Conservation (phyloP, 1,140 invertebrate genomes). For the Zeugodacus cucurbitae region DNA sequence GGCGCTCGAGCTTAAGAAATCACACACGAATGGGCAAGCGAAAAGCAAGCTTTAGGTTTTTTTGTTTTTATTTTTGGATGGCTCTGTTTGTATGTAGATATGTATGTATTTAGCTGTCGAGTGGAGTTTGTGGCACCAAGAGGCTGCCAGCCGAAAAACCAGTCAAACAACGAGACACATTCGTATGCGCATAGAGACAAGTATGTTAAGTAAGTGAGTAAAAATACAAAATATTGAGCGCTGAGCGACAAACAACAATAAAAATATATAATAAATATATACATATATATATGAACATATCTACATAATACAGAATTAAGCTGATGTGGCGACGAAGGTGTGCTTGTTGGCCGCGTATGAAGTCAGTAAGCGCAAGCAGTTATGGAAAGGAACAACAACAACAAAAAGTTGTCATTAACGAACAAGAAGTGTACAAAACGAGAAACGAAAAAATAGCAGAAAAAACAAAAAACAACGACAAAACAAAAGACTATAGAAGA, state of each 20-base stretch:
- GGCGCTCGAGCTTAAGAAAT: background rate
- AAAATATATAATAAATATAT: background rate
- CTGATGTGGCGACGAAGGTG: background rate
- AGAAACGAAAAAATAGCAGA: background rate
- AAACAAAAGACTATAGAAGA: background rate
- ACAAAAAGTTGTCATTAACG: background rate
- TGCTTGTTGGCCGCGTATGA: background rate
- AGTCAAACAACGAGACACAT: background rate
- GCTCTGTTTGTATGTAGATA: background rate
- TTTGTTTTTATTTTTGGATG: no score
- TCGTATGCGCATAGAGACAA: no score
- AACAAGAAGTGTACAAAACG: background rate
- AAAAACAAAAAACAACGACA: background rate
- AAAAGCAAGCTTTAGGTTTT: background rate
- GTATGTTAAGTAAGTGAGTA: background rate
- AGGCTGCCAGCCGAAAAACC: background rate
- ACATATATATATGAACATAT: background rate
- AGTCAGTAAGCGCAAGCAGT: background rate
- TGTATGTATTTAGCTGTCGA: background rate
- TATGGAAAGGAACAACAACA: background rate
- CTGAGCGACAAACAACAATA: background rate
- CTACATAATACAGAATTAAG: slow-evolving; percentile 8
- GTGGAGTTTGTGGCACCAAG: background rate
- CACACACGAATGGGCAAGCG: background rate
- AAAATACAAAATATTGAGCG: background rate